Conservation (phyloP, 2,797 vertebrate genomes). For the Pteronotus mesoamericanus region DNA sequence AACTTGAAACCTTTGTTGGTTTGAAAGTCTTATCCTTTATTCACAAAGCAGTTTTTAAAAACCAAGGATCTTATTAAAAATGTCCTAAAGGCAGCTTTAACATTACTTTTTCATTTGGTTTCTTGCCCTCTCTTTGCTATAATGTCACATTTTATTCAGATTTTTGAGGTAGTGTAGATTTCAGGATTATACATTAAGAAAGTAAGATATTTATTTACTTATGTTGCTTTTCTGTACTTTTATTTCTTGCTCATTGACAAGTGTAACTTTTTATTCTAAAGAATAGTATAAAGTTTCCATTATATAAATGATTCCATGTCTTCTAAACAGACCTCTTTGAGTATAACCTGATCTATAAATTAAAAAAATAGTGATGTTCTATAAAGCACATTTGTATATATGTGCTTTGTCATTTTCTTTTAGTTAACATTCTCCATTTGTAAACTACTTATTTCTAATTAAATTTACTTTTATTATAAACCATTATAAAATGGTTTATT, state of each 20-base stretch:
- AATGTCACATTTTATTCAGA: neutral
- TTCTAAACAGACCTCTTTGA: neutral
- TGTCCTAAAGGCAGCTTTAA: neutral
- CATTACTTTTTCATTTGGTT: neutral
- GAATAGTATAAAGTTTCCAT: neutral
- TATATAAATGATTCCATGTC: neutral
- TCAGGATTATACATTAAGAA: neutral
- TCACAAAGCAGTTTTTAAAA: slow-evolving; percentile 4
- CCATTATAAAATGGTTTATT: neutral
- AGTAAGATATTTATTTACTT: neutral
- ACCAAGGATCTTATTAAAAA: neutral
- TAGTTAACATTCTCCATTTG: neutral
- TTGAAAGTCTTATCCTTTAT: slow-evolving; percentile 2
- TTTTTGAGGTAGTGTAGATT: neutral
- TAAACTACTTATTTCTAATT: neutral
- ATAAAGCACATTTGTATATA: neutral
- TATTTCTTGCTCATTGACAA: neutral
- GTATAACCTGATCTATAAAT: neutral
- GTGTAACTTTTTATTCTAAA: neutral
- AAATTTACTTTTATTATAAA: neutral
- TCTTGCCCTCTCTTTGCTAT: neutral
- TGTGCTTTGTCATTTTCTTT: neutral
- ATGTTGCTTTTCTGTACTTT: neutral
- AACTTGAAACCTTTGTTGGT: neutral
- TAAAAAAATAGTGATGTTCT: neutral